Percentiles rank a stretch among this genome's conserved stretches.
These are phyloP conservation scores for Leptothorax acervorum DNA, from an alignment of 2,888 invertebrate genomes.

Conservation along the genomic window DNA sequence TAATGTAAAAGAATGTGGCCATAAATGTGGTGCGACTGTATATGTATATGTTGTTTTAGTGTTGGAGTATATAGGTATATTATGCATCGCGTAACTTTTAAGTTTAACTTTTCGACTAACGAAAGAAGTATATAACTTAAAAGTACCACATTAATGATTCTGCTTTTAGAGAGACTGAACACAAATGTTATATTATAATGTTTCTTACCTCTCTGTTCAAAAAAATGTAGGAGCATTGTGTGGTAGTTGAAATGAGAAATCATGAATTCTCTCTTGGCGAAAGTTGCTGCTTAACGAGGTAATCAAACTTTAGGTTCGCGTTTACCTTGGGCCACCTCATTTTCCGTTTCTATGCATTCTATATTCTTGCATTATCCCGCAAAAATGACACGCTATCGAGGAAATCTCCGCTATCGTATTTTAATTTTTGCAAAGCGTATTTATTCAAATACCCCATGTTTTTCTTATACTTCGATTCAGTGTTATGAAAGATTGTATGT, in stretches of 20 bases:
- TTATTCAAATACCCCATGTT: not conserved
- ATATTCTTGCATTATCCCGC: conserved; percentile 2
- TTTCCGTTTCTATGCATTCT: conserved; percentile 11
- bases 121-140: not conserved
- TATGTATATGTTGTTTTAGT: not conserved
- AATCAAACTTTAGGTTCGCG: conserved; percentile 44
- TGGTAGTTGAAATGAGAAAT: conserved; percentile 40
- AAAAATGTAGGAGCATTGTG: not conserved
- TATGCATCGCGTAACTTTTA: conserved; percentile 11
- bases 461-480: not conserved
- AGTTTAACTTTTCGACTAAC: not conserved
- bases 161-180: not conserved
- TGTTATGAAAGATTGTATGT: not conserved
- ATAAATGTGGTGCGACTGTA: not conserved
- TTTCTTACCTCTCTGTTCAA: conserved; percentile 3
- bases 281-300: conserved; percentile 21
- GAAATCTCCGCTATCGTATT: not conserved
- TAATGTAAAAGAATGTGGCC: not conserved
- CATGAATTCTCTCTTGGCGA: conserved; percentile 11
- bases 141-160: conserved; percentile 9
- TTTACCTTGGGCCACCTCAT: conserved; percentile 19
- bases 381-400: not conserved
- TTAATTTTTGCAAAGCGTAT: not conserved
- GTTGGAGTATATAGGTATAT: not conserved
- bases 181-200: not conserved